These are phyloP conservation scores for Lasioglossum villosulum DNA, from an alignment of 2,888 invertebrate genomes.

Conservation along the genomic window DNA sequence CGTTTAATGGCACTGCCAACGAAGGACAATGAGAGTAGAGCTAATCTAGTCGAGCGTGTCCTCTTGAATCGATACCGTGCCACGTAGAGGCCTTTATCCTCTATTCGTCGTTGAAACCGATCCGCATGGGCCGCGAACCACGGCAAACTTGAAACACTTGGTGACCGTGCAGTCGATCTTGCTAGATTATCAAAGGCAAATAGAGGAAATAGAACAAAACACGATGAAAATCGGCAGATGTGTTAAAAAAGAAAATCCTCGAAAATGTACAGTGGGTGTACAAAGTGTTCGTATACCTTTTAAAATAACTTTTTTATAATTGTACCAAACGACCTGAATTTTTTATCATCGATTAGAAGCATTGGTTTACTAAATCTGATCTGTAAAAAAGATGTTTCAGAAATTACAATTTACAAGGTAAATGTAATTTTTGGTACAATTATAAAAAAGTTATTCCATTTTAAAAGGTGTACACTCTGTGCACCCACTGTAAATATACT, in stretches of 20 bases:
- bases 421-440: too few species aligned
- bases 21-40: slow-evolving; percentile 76
- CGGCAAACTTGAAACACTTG: background rate
- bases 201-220: too few species aligned
- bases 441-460: too few species aligned
- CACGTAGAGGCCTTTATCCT: slow-evolving; percentile 10
- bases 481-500: background rate
- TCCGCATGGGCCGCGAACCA: background rate
- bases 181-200: background rate
- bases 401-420: too few species aligned
- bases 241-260: background rate
- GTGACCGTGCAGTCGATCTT: background rate
- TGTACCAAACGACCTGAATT: too few species aligned
- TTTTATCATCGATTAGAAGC: too few species aligned
- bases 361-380: too few species aligned
- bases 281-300: too few species aligned
- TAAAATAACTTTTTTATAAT: too few species aligned
- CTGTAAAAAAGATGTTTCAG: too few species aligned
- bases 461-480: too few species aligned
- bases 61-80: slow-evolving; percentile 54
- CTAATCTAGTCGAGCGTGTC: slow-evolving; percentile 72
- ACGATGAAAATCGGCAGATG: background rate
- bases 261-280: too few species aligned
- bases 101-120: slow-evolving; percentile 45
- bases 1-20: slow-evolving; percentile 58